Evolutionary conservation across 2,113 vertebrate genomes (phyloP), one percentile per base, ranked within the genome.

Genomic region (Corvus moneduloides): DNA sequence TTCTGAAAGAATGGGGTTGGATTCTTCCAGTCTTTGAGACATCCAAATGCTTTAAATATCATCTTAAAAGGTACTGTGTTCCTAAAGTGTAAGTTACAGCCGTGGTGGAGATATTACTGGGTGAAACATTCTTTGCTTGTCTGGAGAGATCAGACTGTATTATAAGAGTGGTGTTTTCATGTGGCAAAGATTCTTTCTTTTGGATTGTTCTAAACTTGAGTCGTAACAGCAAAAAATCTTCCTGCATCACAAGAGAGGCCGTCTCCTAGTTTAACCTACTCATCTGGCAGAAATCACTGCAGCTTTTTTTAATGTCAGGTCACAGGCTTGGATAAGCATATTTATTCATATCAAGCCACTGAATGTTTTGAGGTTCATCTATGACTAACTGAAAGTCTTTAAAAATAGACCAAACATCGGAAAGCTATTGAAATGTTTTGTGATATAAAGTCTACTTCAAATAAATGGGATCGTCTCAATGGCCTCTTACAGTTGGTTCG

Each of bases 341-440:
- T 87, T 87, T 96, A 89, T 89, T 90, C 79, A 24, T 84, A 84
- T 77, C n/a, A 90, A 93, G 66, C 61, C 9, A 6, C 61, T 90
- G 85, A 67, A 86, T 84, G 84, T 92, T 92, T 89, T 88, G 93
- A 96, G 76, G 90, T 92, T 96, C 76, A 80, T 88, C 82, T 95
- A 44, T 90, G 94, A 92, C 85, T 96, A 95, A 89, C 82, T 71
- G 55, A 37, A 95, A 92, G 72, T 90, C 83, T 95, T 97, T 84
- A 82, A 94, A 95, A 97, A 95, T 88, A 94, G 64, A 77, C 82
- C 72, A 90, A 90, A 61, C 74, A 66, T 72, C 14, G 2, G 69
- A 93, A 95, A 87, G 93, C 83, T 92, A 79, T 89, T 75, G 73
- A 93, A 95, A 84, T 95, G 46, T 84, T 94, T 90, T 90, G 83